phyloP scores from a whole-genome alignment of 2,888 invertebrate genomes.

The Cantharis flavilabris region DNA sequence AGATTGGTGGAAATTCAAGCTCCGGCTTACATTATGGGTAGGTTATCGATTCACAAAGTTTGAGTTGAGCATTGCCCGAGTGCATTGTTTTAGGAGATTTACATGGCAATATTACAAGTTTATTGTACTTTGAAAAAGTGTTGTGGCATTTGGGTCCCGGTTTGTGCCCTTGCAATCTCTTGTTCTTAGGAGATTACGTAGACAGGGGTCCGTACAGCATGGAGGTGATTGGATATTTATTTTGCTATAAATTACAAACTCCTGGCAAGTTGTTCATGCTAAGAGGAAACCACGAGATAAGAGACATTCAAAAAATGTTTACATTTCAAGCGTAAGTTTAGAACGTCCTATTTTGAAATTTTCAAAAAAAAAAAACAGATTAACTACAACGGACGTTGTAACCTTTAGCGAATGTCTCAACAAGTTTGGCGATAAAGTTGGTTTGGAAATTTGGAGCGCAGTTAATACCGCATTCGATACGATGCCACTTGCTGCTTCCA shows the following conservation, averaged over 20 bases:
- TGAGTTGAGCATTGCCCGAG: background rate
- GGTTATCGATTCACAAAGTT: slow-evolving; percentile 10
- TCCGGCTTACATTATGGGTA: slow-evolving; percentile 64
- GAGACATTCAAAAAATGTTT: slow-evolving; percentile 74
- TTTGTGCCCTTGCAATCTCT: slow-evolving; percentile 65
- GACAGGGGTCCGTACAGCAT: slow-evolving; percentile 72
- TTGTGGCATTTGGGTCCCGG: slow-evolving; percentile 72
- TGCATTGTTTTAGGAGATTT: slow-evolving; percentile 64
- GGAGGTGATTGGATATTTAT: slow-evolving; percentile 72
- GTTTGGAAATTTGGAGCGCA: slow-evolving; percentile 68
- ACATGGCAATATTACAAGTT: slow-evolving; percentile 73
- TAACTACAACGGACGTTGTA: too few relatives aligned
- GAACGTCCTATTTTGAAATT: background rate
- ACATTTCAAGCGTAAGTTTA: slow-evolving; percentile 66
- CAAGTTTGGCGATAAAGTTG: slow-evolving; percentile 70
- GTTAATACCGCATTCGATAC: slow-evolving; percentile 73
- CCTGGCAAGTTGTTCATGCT: slow-evolving; percentile 67
- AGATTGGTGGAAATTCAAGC: slow-evolving; percentile 59
- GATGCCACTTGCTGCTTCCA: slow-evolving; percentile 72
- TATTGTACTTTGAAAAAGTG: slow-evolving; percentile 69
- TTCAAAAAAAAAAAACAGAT: background rate
- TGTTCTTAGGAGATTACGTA: slow-evolving; percentile 79
- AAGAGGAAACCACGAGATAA: slow-evolving; percentile 78
- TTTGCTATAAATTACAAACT: slow-evolving; percentile 71
- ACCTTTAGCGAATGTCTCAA: slow-evolving; percentile 65